Evolutionary conservation across 2,888 invertebrate genomes (phyloP), one percentile per base, ranked within the genome.

Genomic region (Tipula helvola): DNA sequence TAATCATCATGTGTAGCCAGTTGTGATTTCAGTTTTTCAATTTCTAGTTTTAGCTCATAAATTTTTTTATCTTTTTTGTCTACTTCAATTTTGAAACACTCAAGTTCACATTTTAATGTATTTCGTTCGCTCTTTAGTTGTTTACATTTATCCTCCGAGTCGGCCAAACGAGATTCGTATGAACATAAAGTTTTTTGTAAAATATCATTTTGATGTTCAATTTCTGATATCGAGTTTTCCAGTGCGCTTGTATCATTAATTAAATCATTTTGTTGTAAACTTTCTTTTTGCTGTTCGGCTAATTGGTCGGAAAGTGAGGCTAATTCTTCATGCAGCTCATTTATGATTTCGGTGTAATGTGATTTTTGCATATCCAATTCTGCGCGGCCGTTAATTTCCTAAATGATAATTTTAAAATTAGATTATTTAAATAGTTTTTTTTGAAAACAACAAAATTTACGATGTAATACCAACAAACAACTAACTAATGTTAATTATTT

Each of bases 311-410:
- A 91, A 42, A 91, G 89, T 87, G 89, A 89, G 5, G 90, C 90
- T 16, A 91, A 88, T 88, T 91, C 91, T 28, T 88, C 89, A 71
- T 90, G 90, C 44, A 91, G 89, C 87, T 91, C 91, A 88, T 89
- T 90, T 71, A 91, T 90, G 1, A 91, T 90, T 88, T 89, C 89
- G n/a, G 90, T 87, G 88, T 91, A 91, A 39, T 90, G 90, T 89
- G 90, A 28, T 90, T 89, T 3, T 90, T 89, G 87, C 5, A 88
- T 88, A 86, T 89, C 71, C 71, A 71, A 71, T 71, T 71, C 71
- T 12, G 71, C 89, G 87, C 71, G 71, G 71, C 28, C 28, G 10
- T 71, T 71, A 71, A 71, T 71, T 71, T 71, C 71, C 71, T 71
- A 71, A 71, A 28, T 28, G 2, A 71, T 4, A 52, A 52, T 16